These are phyloP conservation scores for Dasypus novemcinctus DNA, from an alignment of 2,113 vertebrate genomes.

Conservation along the genomic window DNA sequence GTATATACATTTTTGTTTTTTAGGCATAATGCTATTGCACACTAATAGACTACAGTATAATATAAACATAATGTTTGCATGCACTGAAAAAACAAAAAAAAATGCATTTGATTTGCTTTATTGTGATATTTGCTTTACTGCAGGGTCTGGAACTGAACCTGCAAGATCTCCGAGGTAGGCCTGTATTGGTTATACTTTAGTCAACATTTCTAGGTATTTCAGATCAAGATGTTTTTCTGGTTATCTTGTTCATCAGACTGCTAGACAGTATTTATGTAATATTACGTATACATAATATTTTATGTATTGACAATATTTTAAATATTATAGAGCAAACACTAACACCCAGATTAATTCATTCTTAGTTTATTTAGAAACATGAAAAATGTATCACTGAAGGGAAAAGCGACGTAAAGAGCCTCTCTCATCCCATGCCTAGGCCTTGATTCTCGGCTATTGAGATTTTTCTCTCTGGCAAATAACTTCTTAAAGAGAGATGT, in stretches of 20 bases:
- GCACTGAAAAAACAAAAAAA: too few relatives aligned
- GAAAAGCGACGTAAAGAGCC: background rate
- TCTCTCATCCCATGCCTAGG: accelerated
- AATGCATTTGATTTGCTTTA: too few relatives aligned
- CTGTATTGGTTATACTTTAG: background rate
- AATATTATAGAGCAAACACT: background rate
- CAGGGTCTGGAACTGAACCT: too few relatives aligned
- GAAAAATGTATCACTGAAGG: accelerated
- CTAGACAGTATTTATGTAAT: too few relatives aligned
- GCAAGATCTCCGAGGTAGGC: too few relatives aligned
- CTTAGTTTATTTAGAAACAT: background rate
- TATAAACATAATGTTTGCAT: too few relatives aligned
- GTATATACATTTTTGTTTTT: too few relatives aligned
- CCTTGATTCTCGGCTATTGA: background rate
- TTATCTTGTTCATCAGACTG: background rate
- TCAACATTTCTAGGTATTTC: background rate
- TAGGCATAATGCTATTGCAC: too few relatives aligned
- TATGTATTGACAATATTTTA: background rate
- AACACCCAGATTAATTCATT: background rate
- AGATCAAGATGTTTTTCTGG: background rate
- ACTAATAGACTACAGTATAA: too few relatives aligned
- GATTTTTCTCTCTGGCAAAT: background rate
- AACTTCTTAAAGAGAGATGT: background rate
- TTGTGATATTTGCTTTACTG: too few relatives aligned
- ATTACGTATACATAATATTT: too few relatives aligned